Evolutionary conservation across 1,140 invertebrate genomes (phyloP).

Genomic region (Sarcophaga bullata): DNA sequence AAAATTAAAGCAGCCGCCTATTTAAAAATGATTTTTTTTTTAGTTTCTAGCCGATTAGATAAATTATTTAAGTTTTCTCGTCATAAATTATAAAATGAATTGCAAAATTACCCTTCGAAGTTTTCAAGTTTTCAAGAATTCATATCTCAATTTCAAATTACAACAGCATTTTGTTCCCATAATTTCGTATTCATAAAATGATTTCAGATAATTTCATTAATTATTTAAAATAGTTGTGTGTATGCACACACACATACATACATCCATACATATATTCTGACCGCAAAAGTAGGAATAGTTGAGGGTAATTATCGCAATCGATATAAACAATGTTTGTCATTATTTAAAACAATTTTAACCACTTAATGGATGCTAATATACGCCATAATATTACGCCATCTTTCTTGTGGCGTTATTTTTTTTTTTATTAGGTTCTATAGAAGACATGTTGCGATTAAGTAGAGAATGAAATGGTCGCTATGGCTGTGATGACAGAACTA

Average conservation of each 20-base stretch:
- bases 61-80: background rate
- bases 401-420: too few species aligned
- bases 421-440: too few species aligned
- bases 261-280: too few species aligned
- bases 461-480: too few species aligned
- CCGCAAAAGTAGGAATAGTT: background rate
- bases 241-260: background rate
- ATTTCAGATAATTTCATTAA: background rate
- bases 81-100: background rate
- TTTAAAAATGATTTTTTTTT: too few species aligned
- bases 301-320: background rate
- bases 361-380: background rate
- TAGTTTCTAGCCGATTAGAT: background rate
- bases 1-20: too few species aligned
- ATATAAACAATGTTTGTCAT: slow-evolving; percentile 11
- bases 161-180: slow-evolving; percentile 7
- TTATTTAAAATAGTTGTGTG: background rate
- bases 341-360: background rate
- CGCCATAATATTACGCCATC: too few species aligned
- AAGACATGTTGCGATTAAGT: too few species aligned
- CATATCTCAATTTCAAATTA: background rate
- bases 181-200: background rate
- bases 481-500: too few species aligned
- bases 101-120: background rate
- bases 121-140: too few species aligned